Evolutionary conservation across 2,113 vertebrate genomes (phyloP), one percentile per base, ranked within the genome.

Genomic region (Procapra przewalskii): DNA sequence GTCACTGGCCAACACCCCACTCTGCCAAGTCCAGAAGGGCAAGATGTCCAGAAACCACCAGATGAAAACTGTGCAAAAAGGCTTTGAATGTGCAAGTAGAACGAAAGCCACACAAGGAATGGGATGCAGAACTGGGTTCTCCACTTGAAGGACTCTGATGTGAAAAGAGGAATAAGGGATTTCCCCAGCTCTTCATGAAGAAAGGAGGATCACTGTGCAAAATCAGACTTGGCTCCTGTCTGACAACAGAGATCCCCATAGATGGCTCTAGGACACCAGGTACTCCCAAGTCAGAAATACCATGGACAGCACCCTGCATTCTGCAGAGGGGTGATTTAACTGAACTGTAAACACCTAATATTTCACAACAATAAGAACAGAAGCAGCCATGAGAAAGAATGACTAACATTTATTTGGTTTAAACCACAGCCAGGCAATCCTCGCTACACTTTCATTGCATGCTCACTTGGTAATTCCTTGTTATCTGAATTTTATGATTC

Each of bases 1-100:
- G 25, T 33, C 43, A 25, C 54, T 45, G 6, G 1, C 0, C 15
- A 45, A 27, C 59, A n/a, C 1, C 4, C 43, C 10, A 6, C 45
- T 21, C 7, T 1, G 40, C 81, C 59, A 21, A 0, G 19, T 83
- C 43, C 25, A 17, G 43, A 84, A 64, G 52, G 75, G 55, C 15
- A 45, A 77, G 50, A 67, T 0, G 0, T 33, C 67, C 33, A 59
- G 88, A 87, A 82, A 45, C 25, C 31, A 67, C 45, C 19, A 52
- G 33, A 43, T 17, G 62, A 75, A 88, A 93, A 19, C 27, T 29
- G n/a, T 11, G 40, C 14, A 54, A 16, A 19, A 7, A 48, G 43
- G 48, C 64, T 80, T 23, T 45, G 27, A 19, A 45, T 54, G 36
- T 36, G 8, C n/a, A 62, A n/a, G 48, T 1, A 50, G 64, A 45